Base-by-base conservation (phyloP, 1,140 invertebrate species). In the Philaenus spumarius region DNA sequence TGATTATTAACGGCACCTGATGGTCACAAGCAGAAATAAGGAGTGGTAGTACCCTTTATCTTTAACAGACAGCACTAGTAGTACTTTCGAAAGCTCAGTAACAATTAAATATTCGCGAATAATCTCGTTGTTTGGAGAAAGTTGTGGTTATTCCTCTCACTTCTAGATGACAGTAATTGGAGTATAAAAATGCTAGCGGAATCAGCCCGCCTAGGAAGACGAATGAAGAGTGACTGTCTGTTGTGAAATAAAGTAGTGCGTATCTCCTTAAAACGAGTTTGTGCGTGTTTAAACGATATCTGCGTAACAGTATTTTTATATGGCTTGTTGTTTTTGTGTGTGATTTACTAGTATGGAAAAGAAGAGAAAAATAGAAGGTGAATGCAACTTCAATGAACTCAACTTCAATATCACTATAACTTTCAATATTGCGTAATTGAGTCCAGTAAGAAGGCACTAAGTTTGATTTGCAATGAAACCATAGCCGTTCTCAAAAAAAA, bases 401-500 rank as follows among this genome's bases (percentile, higher is more conserved):
- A 14, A 40, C 14, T 40, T 14, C 3, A 40, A 40, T 3, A 40
- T 14, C 39, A 40, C 3, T 40, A 14, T 3, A 14, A 14, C 39
- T 40, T 6, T 40, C 17, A 40, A 40, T 40, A 40, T 40, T 40
- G 3, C 12, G 39, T 40, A 14, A 14, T 40, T 40, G 39, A 5
- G 39, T 14, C 39, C 12, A 40, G 39, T 40, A 40, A 40, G 3
- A 40, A 40, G 39, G 39, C 12, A 14, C 4, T 40, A 17, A 6
- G 17, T 40, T 40, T n/a, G 26, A 40, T 40, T 40, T 40, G 39
- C 12, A 40, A 14, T 40, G 39, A 40, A 43, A 43, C 35, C 40
- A 63, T 63, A 54, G 35, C 34, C 19, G 51, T 61, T 58, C 50
- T 61, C 40, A 61, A 61, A 58, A 42, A 63, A 61, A 58, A 63